Evolutionary conservation across 2,888 invertebrate genomes (phyloP), one percentile per base, ranked within the genome.

Genomic region (Bibio marci): DNA sequence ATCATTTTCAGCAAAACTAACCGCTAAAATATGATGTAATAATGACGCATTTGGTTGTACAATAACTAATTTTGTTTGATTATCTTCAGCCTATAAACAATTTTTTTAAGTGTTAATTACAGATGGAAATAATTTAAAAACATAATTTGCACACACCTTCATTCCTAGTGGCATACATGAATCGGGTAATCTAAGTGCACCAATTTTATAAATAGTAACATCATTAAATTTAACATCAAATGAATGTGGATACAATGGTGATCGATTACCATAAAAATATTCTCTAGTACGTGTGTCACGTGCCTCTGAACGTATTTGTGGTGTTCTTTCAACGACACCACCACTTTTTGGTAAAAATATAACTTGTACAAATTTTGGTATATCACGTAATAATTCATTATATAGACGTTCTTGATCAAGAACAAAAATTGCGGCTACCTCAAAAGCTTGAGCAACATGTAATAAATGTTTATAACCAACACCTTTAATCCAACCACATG

Each of bases 111-210:
- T n/a, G n/a, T n/a, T n/a, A n/a, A n/a, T n/a, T n/a, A 15, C 27
- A 2, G 1, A 30, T 14, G 13, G 13, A 32, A 38, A 26, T 35
- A 12, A 30, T 13, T n/a, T n/a, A n/a, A n/a, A n/a, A n/a, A n/a
- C n/a, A n/a, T n/a, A n/a, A n/a, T n/a, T n/a, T n/a, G n/a, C n/a
- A 39, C 15, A 30, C 12, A 67, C 70, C 52, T 86, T 87, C 90
- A 94, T 94, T 37, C 95, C 97, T 41, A 94, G 71, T 1, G 97
- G 97, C 75, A 97, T 78, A 58, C 94, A 92, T 3, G 94, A 94
- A 53, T 87, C 90, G 0, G 97, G 95, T 41, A 97, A 65, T 0
- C 82, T 75, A 0, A 90, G 88, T 1, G 92, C 91, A 11, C 94
- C 92, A 51, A 95, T 87, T 71, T 94, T 94, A 56, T 77, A 92